phyloP scores from a whole-genome alignment of 2,113 vertebrate genomes.

The Caracal caracal region DNA sequence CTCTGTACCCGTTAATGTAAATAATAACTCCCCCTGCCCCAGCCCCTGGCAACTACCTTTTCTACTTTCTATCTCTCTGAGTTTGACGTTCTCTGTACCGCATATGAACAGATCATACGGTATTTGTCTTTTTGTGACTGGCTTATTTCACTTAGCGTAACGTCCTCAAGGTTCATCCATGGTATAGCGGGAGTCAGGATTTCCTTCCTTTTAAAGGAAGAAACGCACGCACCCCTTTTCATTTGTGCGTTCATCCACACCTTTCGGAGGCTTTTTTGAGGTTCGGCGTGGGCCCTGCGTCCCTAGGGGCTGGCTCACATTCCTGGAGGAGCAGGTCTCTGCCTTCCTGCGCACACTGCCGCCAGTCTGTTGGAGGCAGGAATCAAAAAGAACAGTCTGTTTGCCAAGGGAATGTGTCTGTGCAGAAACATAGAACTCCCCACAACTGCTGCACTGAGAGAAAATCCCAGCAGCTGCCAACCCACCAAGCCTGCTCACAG shows the following conservation, averaged over 20 bases:
- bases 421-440: slow-evolving; percentile 62
- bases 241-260: not conserved
- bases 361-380: slow-evolving; percentile 49
- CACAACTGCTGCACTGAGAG: not conserved
- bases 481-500: not conserved
- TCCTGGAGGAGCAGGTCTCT: not conserved
- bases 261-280: not conserved
- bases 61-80: not conserved
- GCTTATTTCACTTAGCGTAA: not conserved
- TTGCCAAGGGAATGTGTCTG: slow-evolving; percentile 60
- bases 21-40: not conserved
- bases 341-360: not conserved
- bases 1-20: not conserved
- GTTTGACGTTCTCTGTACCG: not conserved
- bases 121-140: not conserved
- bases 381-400: slow-evolving; percentile 73
- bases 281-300: not conserved
- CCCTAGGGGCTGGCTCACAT: not conserved
- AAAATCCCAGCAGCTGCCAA: slow-evolving; percentile 50
- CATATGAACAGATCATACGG: not conserved
- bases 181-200: not conserved
- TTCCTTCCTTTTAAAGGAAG: not conserved
- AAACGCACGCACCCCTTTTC: not conserved
- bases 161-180: not conserved
- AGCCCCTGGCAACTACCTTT: not conserved